Base-by-base conservation (phyloP, 1,140 invertebrate genomes). In the Penaeus indicus region DNA sequence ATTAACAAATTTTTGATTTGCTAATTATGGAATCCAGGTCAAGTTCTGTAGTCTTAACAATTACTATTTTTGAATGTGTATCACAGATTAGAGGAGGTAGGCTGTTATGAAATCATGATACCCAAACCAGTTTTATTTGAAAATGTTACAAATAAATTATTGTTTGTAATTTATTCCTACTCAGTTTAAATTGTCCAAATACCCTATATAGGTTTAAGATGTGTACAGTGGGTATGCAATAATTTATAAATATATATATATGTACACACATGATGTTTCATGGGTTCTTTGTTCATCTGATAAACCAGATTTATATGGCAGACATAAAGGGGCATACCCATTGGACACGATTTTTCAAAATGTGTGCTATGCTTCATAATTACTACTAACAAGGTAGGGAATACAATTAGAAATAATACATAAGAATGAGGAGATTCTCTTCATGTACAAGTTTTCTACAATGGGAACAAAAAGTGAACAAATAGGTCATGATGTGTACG, bases 401-500 rank as follows among this genome's bases (percentile, higher is more conserved):
- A 22, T 80, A 80, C 38, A 80, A 80, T 80, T 80, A 80, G 78
- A 60, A 61, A 38, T 61, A 60, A 60, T 80, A 27, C 54, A 60
- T 80, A 80, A 54, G 78, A 80, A 80, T 80, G 78, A 61, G 10
- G n/a, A 78, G 38, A 54, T 19, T 18, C 38, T 18, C 25, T 38
- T 80, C 78, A 80, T 80, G 78, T 80, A 80, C 78, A 80, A 80
- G 78, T 80, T 80, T 80, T 80, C 78, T 80, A 80, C 78, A 61
- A 16, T 80, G 78, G 78, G 78, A 80, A 80, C 78, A 61, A 80
- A 80, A 60, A 54, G 54, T 54, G 54, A 54, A 54, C 54, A 60
- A 61, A 80, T n/a, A 61, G 54, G 78, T 80, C 78, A 84, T 75
- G 83, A 72, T 84, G 83, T 84, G 83, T 84, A 72, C 72, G 83